A percentile compares a stretch with the other conserved stretches of the same genome.
phyloP scores from a whole-genome alignment of 2,888 invertebrate species.

The Suillia variegata region DNA sequence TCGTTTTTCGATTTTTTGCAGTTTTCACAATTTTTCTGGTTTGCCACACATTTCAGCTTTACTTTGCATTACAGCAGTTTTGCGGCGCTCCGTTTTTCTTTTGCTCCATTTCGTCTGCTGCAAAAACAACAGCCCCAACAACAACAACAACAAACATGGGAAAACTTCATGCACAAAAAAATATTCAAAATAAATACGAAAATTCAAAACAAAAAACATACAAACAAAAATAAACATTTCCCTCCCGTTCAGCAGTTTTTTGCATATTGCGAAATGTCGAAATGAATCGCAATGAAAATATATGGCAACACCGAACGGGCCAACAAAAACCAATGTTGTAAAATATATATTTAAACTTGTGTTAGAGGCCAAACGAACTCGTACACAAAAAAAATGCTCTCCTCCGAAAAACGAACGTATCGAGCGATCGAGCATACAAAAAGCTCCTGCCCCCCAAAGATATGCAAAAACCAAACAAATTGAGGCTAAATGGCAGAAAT shows the following conservation, averaged over 20 bases:
- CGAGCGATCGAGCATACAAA: neutral
- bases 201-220: neutral
- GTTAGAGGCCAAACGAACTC: neutral
- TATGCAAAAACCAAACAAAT: conserved; percentile 4
- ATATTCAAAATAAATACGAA: neutral
- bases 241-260: no score
- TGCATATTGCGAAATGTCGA: neutral
- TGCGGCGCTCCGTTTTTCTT: neutral
- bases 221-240: neutral
- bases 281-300: neutral
- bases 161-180: no score
- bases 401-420: neutral
- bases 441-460: no score
- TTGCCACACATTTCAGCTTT: conserved; percentile 20
- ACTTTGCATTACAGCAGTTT: neutral
- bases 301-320: neutral
- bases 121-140: no score
- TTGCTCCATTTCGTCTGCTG: neutral
- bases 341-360: neutral
- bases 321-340: neutral
- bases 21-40: conserved; percentile 10
- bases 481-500: neutral
- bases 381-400: neutral
- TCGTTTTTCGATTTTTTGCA: neutral
- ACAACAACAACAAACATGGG: no score